phyloP scores from a whole-genome alignment of 64 coral and sea anemone genomes.

The Pocillopora verrucosa region DNA sequence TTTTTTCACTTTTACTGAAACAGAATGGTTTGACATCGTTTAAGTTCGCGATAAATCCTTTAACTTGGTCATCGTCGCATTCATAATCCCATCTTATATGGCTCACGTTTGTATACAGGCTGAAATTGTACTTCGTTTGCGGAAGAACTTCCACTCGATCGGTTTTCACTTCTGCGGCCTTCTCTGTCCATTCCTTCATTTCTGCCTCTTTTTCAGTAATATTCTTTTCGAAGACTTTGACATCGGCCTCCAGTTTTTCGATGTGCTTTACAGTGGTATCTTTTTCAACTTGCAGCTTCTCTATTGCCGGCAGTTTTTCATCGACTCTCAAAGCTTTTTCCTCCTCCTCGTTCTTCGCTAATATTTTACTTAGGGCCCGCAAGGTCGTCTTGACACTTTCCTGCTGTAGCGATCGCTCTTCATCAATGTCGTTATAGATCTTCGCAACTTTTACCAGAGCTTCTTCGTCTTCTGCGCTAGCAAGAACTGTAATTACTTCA shows the following conservation, averaged over 20 bases:
- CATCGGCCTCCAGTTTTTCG: constrained; percentile 62
- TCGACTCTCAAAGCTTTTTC: background rate
- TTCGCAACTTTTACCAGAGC: constrained; percentile 51
- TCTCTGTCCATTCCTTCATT: constrained; percentile 44
- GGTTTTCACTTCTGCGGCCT: constrained; percentile 49
- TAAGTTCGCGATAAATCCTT: constrained; percentile 87
- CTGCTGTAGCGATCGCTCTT: constrained; percentile 37
- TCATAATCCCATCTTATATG: constrained; percentile 97
- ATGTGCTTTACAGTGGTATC: constrained; percentile 47
- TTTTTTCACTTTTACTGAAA: constrained; percentile 75
- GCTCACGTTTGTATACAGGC: constrained; percentile 84
- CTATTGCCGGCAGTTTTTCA: constrained; percentile 1
- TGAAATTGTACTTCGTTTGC: constrained; percentile 93
- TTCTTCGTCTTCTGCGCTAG: constrained; percentile 84
- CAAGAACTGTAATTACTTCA: constrained; percentile 81
- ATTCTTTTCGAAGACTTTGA: constrained; percentile 22
- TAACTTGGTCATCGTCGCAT: constrained; percentile 75
- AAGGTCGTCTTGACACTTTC: constrained; percentile 44
- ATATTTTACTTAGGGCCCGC: constrained; percentile 14
- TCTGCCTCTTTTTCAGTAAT: constrained; percentile 11
- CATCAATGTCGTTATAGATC: constrained; percentile 5
- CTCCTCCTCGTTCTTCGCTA: constrained; percentile 16
- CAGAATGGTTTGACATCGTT: constrained; percentile 89
- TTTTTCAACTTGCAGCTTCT: constrained; percentile 54
- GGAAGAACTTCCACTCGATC: constrained; percentile 68